Evolutionary conservation across 2,888 invertebrate genomes (phyloP).

Genomic region (Nowickia ferox): DNA sequence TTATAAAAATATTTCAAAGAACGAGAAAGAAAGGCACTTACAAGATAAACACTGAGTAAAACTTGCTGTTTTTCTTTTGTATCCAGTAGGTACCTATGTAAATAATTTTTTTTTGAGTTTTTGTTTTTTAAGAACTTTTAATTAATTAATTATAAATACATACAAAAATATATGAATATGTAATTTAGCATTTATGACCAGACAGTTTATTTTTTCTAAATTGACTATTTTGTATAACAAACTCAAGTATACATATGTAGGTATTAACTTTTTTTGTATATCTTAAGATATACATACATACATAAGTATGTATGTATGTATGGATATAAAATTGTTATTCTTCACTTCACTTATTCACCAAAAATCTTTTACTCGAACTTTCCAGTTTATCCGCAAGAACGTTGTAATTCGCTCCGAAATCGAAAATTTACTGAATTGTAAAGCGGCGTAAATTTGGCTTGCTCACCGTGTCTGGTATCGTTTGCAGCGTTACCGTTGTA

Average conservation of each 20-base stretch:
- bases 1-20: not conserved
- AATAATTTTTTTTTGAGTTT: slow-evolving; percentile 10
- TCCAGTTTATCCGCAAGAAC: slow-evolving; percentile 55
- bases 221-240: slow-evolving; percentile 30
- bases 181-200: slow-evolving; percentile 26
- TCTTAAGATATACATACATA: slow-evolving; percentile 13
- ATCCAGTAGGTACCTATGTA: too few species aligned
- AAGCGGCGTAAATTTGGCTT: slow-evolving; percentile 56
- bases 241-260: slow-evolving; percentile 13
- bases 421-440: slow-evolving; percentile 66
- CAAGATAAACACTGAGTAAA: slow-evolving; percentile 18
- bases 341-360: slow-evolving; percentile 33
- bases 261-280: slow-evolving; percentile 36
- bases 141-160: slow-evolving; percentile 19
- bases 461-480: slow-evolving; percentile 34
- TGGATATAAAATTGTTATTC: not conserved
- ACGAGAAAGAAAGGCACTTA: not conserved
- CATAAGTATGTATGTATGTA: not conserved
- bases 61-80: slow-evolving; percentile 29
- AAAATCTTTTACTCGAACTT: not conserved
- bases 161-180: not conserved
- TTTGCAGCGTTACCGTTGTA: too few species aligned
- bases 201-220: slow-evolving; percentile 10
- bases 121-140: slow-evolving; percentile 7
- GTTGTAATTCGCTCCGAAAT: slow-evolving; percentile 66